phyloP scores from a whole-genome alignment of 2,797 vertebrate genomes.

The Rhabdophis nuchalis region DNA sequence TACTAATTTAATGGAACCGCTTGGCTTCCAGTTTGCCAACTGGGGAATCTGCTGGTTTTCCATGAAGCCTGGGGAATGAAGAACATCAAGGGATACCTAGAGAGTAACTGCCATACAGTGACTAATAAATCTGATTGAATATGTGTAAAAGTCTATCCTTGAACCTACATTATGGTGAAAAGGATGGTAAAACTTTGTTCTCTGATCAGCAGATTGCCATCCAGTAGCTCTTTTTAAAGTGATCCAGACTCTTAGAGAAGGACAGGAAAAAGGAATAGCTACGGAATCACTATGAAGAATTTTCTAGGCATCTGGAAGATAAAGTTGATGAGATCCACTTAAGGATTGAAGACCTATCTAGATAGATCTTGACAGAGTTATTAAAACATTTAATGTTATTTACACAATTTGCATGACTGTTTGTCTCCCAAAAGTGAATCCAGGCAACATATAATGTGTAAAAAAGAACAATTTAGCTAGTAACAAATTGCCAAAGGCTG shows the following conservation, averaged over 20 bases:
- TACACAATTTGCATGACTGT: neutral
- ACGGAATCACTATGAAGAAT: neutral
- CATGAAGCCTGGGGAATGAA: neutral
- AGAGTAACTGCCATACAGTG: neutral
- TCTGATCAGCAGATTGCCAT: neutral
- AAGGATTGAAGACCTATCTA: neutral
- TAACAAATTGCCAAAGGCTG: neutral
- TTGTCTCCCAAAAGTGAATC: neutral
- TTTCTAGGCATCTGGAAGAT: neutral
- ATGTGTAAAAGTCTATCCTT: neutral
- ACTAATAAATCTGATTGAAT: neutral
- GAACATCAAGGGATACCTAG: neutral
- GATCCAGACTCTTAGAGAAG: neutral
- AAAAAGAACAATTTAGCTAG: neutral
- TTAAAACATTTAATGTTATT: neutral
- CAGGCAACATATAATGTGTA: neutral
- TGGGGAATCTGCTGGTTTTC: neutral
- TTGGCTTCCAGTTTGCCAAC: neutral
- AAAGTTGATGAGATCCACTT: neutral
- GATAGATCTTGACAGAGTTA: neutral
- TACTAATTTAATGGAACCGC: neutral
- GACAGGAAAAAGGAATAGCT: neutral
- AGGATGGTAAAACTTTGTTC: neutral
- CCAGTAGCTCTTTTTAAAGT: neutral
- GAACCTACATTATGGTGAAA: neutral